Evolutionary conservation across 1,140 invertebrate genomes (phyloP), one percentile per base, ranked within the genome.

Genomic region (Drosophila ercepeae): DNA sequence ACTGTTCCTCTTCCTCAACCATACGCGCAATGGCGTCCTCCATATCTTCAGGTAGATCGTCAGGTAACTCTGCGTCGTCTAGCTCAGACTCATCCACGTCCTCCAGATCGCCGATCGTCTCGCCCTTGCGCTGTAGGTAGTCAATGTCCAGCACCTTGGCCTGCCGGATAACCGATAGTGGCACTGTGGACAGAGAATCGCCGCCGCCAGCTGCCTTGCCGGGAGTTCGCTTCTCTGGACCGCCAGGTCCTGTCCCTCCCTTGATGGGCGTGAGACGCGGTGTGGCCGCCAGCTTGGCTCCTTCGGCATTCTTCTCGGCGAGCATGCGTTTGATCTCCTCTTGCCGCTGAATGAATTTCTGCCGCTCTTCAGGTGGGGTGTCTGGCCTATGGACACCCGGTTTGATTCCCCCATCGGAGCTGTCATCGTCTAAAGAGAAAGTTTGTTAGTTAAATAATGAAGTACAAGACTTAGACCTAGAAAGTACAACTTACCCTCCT

Each of bases 1-100:
- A 89, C 11, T 89, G 89, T n/a, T 90, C 89, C 60, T 94, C 93
- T 78, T 94, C 93, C 69, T 94, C 93, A 83, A 94, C 94, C 93
- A 94, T 94, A 52, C 92, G 92, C 1, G 93, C 93, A 13, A 94
- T 90, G 29, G 93, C 92, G 46, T 93, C 93, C 19, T 93, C 92
- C 58, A 93, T 83, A 52, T 94, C 93, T 11, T 92, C 81, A 9
- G 89, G 84, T 25, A 91, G 46, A 48, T 90, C 90, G 19, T 91
- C 90, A 0, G 73, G 91, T 18, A 91, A 45, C 54, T 86, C 82
- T 0, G 84, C 78, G 16, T 92, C 89, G 9, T 86, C 82, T n/a
- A 90, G 75, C 51, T 91, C 90, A 3, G 78, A 71, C 42, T 89
- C 91, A 16, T 83, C 81, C 19, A 82, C 84, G 52, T 91, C 78